Conservation (phyloP, 2,888 invertebrate species). For the Myopa testacea region DNA sequence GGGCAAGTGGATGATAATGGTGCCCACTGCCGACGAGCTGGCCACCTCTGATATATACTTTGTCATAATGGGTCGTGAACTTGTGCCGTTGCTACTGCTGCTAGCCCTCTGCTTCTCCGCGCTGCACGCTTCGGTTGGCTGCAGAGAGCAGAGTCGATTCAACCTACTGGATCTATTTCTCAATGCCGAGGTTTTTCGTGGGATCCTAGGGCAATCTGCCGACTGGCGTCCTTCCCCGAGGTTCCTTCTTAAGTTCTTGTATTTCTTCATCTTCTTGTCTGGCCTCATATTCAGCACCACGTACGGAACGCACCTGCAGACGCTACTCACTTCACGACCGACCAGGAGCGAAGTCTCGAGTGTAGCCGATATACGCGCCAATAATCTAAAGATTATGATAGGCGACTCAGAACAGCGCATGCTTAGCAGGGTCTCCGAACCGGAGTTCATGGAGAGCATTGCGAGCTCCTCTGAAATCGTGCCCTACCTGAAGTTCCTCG, state of each 20-base stretch:
- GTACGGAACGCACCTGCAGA: conserved; percentile 20
- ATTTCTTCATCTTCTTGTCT: conserved; percentile 18
- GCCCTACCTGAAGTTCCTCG: background rate
- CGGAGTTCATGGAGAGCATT: background rate
- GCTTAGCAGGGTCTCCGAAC: background rate
- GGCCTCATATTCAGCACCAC: conserved; percentile 37
- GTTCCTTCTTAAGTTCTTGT: conserved; percentile 7
- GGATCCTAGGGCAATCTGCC: conserved; percentile 34
- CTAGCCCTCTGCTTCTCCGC: conserved; percentile 9
- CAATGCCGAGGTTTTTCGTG: conserved; percentile 30
- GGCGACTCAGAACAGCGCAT: background rate
- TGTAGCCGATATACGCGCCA: conserved; percentile 4
- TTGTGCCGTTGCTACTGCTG: background rate
- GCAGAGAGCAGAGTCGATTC: background rate
- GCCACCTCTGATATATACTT: conserved; percentile 12
- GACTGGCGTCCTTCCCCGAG: background rate
- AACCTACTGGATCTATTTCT: background rate
- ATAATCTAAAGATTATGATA: conserved; percentile 1
- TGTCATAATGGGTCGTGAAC: background rate
- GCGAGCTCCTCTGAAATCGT: background rate
- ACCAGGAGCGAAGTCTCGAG: conserved; percentile 5
- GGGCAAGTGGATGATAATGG: conserved; percentile 30
- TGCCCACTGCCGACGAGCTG: background rate
- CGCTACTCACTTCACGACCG: conserved; percentile 32
- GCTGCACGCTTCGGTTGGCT: background rate